Conservation (phyloP, 2,888 invertebrate genomes). For the Nymphalis c-album region DNA sequence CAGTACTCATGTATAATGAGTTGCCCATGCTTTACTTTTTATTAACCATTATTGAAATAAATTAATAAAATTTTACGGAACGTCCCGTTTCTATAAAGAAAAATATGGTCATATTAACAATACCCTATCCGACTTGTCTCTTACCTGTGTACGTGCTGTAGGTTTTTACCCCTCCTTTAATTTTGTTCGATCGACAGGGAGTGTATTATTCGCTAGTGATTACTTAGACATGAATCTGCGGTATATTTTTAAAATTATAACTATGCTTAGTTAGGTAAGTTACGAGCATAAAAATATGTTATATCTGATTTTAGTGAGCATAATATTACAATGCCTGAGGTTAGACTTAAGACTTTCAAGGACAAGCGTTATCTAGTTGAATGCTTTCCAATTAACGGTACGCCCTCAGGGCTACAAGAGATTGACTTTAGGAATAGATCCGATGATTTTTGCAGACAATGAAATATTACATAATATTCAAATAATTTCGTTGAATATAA, state of each 20-base stretch:
- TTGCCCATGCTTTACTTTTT: too few relatives aligned
- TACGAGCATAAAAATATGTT: too few relatives aligned
- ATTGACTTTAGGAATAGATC: neutral
- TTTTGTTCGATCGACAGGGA: conserved; percentile 13
- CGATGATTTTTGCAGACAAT: neutral
- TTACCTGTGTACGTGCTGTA: conserved; percentile 25
- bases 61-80: too few relatives aligned
- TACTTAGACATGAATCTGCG: neutral
- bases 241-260: too few relatives aligned
- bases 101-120: too few relatives aligned
- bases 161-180: conserved; percentile 19
- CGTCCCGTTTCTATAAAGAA: too few relatives aligned
- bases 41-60: too few relatives aligned
- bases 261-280: too few relatives aligned
- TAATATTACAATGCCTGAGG: neutral
- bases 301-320: neutral
- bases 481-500: too few relatives aligned
- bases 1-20: too few relatives aligned
- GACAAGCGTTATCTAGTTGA: neutral
- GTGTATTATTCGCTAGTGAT: neutral
- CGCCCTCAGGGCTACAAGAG: neutral
- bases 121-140: conserved; percentile 12
- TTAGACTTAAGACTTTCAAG: neutral
- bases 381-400: conserved; percentile 4
- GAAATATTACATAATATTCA: too few relatives aligned